Evolutionary conservation across 2,113 vertebrate species (phyloP).

Genomic region (Chinchilla lanigera): DNA sequence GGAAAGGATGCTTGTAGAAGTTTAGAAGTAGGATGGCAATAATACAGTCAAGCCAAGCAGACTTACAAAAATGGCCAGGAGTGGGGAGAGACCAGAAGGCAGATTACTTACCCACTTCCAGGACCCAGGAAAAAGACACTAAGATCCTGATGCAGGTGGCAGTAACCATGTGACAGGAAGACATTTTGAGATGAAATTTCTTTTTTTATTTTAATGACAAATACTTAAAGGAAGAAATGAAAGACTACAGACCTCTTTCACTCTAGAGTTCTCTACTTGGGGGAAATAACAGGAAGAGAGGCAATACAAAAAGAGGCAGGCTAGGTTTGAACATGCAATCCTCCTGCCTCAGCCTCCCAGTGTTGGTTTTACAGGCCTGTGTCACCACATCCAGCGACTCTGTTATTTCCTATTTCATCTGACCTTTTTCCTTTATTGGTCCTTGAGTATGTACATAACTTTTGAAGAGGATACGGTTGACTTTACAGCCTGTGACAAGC

Average conservation of each 20-base stretch:
- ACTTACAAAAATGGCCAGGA: not conserved
- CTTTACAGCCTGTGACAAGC: not conserved
- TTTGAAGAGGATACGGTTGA: not conserved
- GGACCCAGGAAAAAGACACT: not conserved
- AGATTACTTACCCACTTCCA: not conserved
- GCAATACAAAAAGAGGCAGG: not conserved
- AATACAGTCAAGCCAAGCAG: not conserved
- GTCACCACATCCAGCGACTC: not conserved
- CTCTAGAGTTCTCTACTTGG: not conserved
- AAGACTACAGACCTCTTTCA: not conserved
- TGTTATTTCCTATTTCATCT: not conserved
- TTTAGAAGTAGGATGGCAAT: not conserved
- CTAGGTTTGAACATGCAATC: not conserved
- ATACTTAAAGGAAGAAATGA: not conserved
- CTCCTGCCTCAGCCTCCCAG: not conserved
- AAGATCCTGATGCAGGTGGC: not conserved
- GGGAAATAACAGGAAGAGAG: not conserved
- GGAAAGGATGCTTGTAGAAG: not conserved
- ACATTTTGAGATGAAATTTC: not conserved
- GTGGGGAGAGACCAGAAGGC: not conserved
- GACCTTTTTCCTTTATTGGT: not conserved
- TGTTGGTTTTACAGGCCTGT: not conserved
- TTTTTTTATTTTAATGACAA: slow-evolving; percentile 26
- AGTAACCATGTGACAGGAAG: not conserved
- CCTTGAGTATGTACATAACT: not conserved